Base-by-base conservation (phyloP, 2,797 vertebrate genomes). In the Syngnathus rostellatus region DNA sequence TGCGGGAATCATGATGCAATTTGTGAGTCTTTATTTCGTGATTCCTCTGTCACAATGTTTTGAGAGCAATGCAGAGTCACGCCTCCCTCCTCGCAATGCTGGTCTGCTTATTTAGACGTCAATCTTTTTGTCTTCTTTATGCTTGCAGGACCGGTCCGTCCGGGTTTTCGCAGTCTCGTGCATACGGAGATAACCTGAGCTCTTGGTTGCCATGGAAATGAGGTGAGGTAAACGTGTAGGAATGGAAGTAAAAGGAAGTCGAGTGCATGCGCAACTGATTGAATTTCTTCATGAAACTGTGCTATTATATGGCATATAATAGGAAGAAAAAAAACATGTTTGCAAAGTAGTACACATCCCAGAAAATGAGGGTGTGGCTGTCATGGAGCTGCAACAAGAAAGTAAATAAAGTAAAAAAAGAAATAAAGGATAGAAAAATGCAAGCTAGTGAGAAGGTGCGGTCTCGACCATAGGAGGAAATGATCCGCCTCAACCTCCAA, bases 71-170 rank as follows among this genome's bases (percentile, higher is more conserved):
- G 5, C n/a, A 8, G 23, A 51, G 76, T 83, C 80, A 70, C 81
- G 83, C 81, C 85, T 82, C 53, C 77, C 72, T 14, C 23, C 53
- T 38, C 14, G 16, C 25, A 57, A 57, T 72, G 60, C 77, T 6
- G 9, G 45, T 59, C 77, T 64, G 6, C 14, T 72, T 78, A 72
- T 87, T 78, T 81, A 62, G 76, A 77, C 84, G 83, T 83, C 85
- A 86, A 73, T 81, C 85, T 85, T 90, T 90, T 90, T 91, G 88
- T 90, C 73, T 78, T 12, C 58, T 60, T 60, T 41, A 39, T 58
- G 14, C 77, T 72, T 17, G 83, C 58, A 71, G 76, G 87, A 90
- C 90, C 72, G 76, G 91, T 92, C 81, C 74, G 78, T 77, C 84
- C 62, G 71, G 85, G 66, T 54, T 74, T 81, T 82, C 73, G 46